phyloP scores from a whole-genome alignment of 2,888 invertebrate genomes.

The Cephus spinipes region DNA sequence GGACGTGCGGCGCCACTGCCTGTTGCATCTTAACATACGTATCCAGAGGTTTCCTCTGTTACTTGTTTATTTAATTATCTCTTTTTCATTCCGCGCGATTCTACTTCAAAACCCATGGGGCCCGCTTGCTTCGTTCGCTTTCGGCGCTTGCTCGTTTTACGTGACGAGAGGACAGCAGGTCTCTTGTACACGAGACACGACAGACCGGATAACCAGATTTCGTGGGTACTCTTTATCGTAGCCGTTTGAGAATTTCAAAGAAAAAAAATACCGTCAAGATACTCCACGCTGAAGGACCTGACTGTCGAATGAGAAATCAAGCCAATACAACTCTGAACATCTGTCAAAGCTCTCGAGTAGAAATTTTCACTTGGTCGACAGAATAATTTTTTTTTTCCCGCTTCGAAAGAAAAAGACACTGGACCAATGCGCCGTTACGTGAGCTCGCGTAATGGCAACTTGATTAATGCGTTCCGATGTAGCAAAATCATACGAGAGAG shows the following conservation, averaged over 20 bases:
- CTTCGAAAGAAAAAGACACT: constrained; percentile 20
- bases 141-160: not conserved
- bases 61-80: not conserved
- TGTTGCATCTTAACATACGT: not conserved
- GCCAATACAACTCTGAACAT: not conserved
- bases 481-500: not conserved
- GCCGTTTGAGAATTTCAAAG: not conserved
- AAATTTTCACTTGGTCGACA: not conserved
- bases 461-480: not conserved
- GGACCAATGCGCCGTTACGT: constrained; percentile 17
- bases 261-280: not conserved
- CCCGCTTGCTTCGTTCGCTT: not conserved
- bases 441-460: not conserved
- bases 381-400: not conserved
- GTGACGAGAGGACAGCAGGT: not conserved
- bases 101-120: not conserved
- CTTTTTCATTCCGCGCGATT: not conserved
- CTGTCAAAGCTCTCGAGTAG: not conserved
- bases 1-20: not conserved
- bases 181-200: not conserved
- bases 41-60: not conserved
- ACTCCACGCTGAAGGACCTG: not conserved
- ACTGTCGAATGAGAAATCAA: not conserved
- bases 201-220: not conserved
- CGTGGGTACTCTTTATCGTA: not conserved